Evolutionary conservation across 2,797 vertebrate species (phyloP).

Genomic region (Gambusia yucatana): DNA sequence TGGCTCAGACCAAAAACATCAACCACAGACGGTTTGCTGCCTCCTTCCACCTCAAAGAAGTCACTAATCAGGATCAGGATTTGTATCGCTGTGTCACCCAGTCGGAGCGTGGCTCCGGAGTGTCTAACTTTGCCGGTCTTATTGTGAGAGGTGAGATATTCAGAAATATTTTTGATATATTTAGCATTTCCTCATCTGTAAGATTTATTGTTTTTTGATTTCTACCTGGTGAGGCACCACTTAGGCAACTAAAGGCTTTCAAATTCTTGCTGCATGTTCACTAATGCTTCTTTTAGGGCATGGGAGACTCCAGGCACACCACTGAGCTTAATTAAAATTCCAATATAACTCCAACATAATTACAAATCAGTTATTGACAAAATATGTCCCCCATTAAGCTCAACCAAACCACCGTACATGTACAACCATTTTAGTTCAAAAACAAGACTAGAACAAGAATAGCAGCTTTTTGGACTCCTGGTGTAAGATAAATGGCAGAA

Average conservation of each 20-base stretch:
- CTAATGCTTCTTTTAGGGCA: neutral
- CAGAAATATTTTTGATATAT: slow-evolving; percentile 6
- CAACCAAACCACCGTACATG: neutral
- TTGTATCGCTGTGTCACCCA: slow-evolving; percentile 97
- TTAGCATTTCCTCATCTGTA: slow-evolving; percentile 9
- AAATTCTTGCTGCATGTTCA: neutral
- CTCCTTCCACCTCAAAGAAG: slow-evolving; percentile 93
- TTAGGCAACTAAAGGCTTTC: neutral
- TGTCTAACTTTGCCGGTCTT: slow-evolving; percentile 96
- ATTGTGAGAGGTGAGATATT: slow-evolving; percentile 92
- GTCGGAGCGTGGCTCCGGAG: slow-evolving; percentile 94
- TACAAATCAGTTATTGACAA: neutral
- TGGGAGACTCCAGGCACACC: neutral
- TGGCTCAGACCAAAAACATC: slow-evolving; percentile 95
- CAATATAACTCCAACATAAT: neutral
- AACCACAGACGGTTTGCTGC: slow-evolving; percentile 97
- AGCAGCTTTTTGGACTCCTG: neutral
- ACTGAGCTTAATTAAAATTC: neutral
- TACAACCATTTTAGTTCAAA: neutral
- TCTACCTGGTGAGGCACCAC: neutral
- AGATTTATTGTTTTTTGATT: neutral
- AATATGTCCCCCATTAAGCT: neutral
- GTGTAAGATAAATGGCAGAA: neutral
- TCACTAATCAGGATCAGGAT: slow-evolving; percentile 94
- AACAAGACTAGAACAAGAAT: neutral